phyloP scores from a whole-genome alignment of 1,140 invertebrate species.

The Platorchestia sp. region DNA sequence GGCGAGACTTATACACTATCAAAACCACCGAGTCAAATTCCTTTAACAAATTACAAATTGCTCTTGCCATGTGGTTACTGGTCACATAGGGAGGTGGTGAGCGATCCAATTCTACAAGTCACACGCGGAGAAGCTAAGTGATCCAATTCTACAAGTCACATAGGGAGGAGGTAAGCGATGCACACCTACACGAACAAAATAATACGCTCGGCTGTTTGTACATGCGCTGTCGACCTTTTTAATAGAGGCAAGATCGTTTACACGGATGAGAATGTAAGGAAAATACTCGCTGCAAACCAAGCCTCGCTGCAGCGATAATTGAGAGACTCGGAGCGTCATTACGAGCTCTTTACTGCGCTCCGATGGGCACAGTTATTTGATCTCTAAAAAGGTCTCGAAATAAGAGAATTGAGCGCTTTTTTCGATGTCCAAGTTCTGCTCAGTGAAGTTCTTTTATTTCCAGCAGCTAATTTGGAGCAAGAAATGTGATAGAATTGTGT shows the following conservation, averaged over 20 bases:
- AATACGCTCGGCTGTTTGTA: no score
- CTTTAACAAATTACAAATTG: neutral
- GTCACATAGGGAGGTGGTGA: no score
- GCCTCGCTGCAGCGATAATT: neutral
- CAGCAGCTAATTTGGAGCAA: neutral
- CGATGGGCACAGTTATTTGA: neutral
- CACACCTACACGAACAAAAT: no score
- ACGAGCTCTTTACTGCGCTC: neutral
- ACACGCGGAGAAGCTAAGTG: no score
- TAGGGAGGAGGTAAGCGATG: no score
- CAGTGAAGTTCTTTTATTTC: neutral
- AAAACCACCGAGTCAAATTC: neutral
- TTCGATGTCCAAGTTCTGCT: neutral
- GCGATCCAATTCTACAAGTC: no score
- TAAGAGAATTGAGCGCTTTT: neutral
- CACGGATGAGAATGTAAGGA: neutral
- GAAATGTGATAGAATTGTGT: neutral
- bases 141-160: no score
- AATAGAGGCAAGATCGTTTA: no score
- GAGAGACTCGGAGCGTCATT: neutral
- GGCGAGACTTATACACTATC: neutral
- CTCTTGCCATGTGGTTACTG: no score
- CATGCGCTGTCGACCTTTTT: no score
- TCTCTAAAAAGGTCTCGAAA: neutral
- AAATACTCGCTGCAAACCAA: neutral